phyloP scores from a whole-genome alignment of 2,797 vertebrate genomes.

The Pipistrellus pygmaeus region DNA sequence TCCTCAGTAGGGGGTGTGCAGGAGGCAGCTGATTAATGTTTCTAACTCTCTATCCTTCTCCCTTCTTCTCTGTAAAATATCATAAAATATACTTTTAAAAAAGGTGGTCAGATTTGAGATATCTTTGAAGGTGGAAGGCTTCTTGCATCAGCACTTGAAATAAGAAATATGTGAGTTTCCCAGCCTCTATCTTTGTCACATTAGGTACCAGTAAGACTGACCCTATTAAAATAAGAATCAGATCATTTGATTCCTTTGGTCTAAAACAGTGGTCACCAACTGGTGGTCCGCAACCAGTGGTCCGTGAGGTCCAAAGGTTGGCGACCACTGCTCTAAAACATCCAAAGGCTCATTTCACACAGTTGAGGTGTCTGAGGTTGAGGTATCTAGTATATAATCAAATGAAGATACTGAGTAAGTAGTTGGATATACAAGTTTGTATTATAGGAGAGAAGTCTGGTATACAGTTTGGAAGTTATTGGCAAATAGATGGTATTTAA shows the following conservation, averaged over 20 bases:
- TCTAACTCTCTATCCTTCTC: too few species aligned
- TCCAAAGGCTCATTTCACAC: conserved; percentile 11
- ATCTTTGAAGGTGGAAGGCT: not conserved
- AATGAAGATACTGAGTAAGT: not conserved
- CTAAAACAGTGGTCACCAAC: too few species aligned
- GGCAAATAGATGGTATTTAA: not conserved
- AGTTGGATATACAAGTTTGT: not conserved
- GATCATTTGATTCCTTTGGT: not conserved
- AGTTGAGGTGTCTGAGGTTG: not conserved
- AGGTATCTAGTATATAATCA: not conserved
- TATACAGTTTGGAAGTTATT: not conserved
- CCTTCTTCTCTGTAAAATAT: too few species aligned
- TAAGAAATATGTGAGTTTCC: not conserved
- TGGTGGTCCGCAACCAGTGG: too few species aligned
- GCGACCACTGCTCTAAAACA: not conserved
- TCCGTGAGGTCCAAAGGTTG: too few species aligned
- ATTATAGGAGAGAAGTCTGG: not conserved
- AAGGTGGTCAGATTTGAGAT: not conserved
- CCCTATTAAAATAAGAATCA: not conserved
- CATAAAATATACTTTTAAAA: not conserved
- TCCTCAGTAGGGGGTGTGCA: too few species aligned
- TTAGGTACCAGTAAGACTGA: not conserved
- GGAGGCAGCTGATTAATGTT: too few species aligned
- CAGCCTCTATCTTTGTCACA: not conserved
- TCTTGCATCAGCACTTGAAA: not conserved